These are phyloP conservation scores for Bolinopsis microptera DNA, from an alignment of 37 sponge, comb jelly and placozoan genomes.

Conservation along the genomic window DNA sequence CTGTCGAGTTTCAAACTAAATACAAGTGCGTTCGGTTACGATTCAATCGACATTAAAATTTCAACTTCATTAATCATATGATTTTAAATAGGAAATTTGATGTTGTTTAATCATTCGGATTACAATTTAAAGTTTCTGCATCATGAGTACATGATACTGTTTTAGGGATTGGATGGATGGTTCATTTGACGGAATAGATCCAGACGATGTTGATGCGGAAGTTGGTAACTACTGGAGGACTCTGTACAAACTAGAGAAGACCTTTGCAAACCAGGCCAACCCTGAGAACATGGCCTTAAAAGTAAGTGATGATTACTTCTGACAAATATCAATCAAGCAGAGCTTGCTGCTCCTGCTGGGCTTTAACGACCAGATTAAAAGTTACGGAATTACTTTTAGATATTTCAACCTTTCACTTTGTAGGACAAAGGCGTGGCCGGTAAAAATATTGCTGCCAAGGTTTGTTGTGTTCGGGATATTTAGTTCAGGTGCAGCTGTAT, in stretches of 20 bases:
- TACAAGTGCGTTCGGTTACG: constrained; percentile 73
- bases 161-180: constrained; percentile 92
- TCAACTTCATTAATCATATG: too few species aligned
- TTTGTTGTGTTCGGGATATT: neutral
- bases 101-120: too few species aligned
- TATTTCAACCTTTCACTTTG: neutral
- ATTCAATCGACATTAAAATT: too few species aligned
- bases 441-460: constrained; percentile 62
- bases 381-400: too few species aligned
- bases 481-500: neutral
- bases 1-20: constrained; percentile 86
- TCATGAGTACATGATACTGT: neutral
- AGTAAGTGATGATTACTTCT: constrained; percentile 72
- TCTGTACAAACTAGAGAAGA: constrained; percentile 94
- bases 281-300: constrained; percentile 87
- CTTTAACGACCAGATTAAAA: too few species aligned
- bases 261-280: constrained; percentile 79
- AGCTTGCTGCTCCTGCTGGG: neutral
- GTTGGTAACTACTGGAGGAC: constrained; percentile 84
- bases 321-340: neutral
- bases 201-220: constrained; percentile 94
- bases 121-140: too few species aligned
- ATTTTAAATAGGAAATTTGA: too few species aligned
- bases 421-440: constrained; percentile 48
- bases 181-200: constrained; percentile 84